Percentiles rank a stretch among this genome's conserved stretches.
These are phyloP conservation scores for Hirudinaria manillensis DNA, from an alignment of 2,888 invertebrate genomes.

Conservation along the genomic window DNA sequence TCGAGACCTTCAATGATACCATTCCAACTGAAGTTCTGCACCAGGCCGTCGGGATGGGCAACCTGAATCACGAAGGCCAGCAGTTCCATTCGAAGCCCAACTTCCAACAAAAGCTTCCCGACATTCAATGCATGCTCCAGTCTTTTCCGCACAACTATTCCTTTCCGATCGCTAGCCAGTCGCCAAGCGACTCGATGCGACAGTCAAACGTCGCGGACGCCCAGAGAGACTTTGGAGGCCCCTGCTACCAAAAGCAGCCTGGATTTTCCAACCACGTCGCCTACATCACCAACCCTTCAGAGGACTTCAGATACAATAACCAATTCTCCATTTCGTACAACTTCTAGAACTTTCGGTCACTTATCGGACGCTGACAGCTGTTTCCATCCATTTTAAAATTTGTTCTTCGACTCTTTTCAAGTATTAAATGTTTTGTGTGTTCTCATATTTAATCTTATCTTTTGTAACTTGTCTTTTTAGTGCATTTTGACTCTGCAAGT, in stretches of 20 bases:
- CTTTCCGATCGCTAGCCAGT: no score
- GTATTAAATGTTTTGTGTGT: constrained; percentile 16
- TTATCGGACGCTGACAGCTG: no score
- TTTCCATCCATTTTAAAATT: background rate
- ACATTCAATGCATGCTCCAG: constrained; percentile 10
- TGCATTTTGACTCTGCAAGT: constrained; percentile 12
- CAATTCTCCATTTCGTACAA: no score
- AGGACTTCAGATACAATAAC: no score
- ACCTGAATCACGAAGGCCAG: background rate
- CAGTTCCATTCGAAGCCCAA: background rate
- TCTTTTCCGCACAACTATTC: background rate
- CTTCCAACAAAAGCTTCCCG: background rate
- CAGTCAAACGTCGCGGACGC: no score
- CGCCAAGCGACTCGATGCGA: no score
- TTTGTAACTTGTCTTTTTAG: constrained; percentile 8
- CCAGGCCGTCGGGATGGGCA: background rate
- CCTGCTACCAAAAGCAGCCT: no score
- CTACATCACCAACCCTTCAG: no score
- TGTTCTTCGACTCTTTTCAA: constrained; percentile 3
- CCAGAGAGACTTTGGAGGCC: no score
- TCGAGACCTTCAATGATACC: background rate
- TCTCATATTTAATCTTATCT: background rate
- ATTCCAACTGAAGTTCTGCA: background rate
- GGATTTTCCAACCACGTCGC: no score
- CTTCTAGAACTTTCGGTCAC: no score